A percentile compares a stretch with the other conserved stretches of the same genome.
Conservation (phyloP, 92 coral and sea anemone species). For the Palythoa caribaeorum region DNA sequence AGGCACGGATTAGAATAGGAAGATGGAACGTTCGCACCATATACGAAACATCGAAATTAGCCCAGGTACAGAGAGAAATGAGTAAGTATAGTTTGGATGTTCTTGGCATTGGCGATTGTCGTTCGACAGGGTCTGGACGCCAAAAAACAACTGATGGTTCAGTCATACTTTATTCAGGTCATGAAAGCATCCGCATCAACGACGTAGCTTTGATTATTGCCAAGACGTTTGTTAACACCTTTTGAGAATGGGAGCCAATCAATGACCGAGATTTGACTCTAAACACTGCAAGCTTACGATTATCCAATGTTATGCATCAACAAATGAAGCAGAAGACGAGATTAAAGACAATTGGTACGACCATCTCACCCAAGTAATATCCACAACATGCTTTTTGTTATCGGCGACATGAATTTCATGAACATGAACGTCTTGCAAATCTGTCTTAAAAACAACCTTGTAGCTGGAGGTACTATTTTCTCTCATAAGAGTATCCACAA, state of each 20-base stretch:
- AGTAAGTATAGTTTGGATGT: no score
- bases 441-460: neutral
- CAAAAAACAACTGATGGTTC: neutral
- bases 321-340: no score
- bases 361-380: neutral
- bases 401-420: no score
- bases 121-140: neutral
- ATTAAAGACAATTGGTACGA: neutral
- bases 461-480: slow-evolving; percentile 23
- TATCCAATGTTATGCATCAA: no score
- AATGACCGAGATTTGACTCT: neutral
- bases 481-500: slow-evolving; percentile 25
- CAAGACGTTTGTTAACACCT: neutral
- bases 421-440: neutral
- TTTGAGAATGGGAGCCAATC: neutral
- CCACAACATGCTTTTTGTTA: no score
- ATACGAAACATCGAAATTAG: neutral
- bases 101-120: neutral
- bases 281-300: neutral
- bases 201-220: neutral
- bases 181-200: neutral
- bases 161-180: neutral
- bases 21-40: neutral
- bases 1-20: neutral
- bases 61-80: neutral